These are phyloP conservation scores for Myotis brandtii DNA, from an alignment of 2,113 vertebrate species.

Conservation along the genomic window DNA sequence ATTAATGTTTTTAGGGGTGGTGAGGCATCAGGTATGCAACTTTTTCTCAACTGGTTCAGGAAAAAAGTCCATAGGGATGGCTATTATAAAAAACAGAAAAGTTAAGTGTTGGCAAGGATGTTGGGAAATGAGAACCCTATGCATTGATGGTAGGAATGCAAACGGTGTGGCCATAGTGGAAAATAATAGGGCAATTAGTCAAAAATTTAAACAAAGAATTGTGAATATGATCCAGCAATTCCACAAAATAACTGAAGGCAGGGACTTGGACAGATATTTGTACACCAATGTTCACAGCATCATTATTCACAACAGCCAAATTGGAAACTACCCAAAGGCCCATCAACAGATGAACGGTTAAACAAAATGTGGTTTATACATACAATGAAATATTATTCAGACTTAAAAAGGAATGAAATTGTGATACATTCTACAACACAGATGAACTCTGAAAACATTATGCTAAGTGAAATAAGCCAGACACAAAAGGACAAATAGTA, in stretches of 20 bases:
- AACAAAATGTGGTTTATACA: neutral
- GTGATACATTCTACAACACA: neutral
- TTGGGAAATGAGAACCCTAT: neutral
- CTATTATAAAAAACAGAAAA: neutral
- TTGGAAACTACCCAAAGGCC: neutral
- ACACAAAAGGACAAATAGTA: neutral
- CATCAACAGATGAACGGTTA: neutral
- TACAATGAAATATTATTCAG: neutral
- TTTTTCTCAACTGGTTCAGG: neutral
- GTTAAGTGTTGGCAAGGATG: neutral
- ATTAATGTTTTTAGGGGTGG: neutral
- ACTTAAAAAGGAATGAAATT: slow-evolving; percentile 19
- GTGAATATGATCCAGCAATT: neutral
- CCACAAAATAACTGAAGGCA: neutral
- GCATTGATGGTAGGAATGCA: neutral
- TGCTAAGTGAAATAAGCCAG: neutral
- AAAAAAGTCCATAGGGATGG: neutral
- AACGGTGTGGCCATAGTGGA: neutral
- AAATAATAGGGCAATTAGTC: neutral
- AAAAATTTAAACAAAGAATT: neutral
- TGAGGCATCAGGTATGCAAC: neutral
- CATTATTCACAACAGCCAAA: neutral
- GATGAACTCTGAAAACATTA: neutral
- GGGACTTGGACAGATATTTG: neutral
- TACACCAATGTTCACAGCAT: neutral